A percentile compares a stretch with the other conserved stretches of the same genome.
phyloP scores from a whole-genome alignment of 23 tunicate species.

The Trididemnum miniatum region DNA sequence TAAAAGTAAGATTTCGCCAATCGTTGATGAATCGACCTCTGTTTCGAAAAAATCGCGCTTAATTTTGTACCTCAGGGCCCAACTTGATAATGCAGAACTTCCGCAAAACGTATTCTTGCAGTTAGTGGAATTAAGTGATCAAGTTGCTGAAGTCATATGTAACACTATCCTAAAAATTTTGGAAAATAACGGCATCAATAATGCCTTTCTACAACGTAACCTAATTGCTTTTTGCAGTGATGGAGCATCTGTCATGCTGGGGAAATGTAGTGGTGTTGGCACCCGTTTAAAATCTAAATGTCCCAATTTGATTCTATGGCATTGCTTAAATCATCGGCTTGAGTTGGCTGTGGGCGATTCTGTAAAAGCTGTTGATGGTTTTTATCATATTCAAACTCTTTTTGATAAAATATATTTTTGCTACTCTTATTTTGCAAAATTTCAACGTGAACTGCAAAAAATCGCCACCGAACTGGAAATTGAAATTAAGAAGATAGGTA shows the following conservation, averaged over 20 bases:
- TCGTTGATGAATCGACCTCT: slow-evolving; percentile 51
- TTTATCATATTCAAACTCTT: slow-evolving; percentile 31
- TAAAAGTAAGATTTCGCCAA: not conserved
- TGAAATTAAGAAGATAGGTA: slow-evolving; percentile 36
- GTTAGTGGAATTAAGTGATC: slow-evolving; percentile 38
- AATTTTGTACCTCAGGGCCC: slow-evolving; percentile 28
- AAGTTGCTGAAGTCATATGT: slow-evolving; percentile 41
- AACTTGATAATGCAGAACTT: slow-evolving; percentile 45
- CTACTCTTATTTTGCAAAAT: slow-evolving; percentile 23
- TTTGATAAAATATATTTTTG: slow-evolving; percentile 35
- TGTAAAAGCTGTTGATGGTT: slow-evolving; percentile 17
- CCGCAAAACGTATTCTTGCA: slow-evolving; percentile 41
- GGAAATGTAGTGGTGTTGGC: slow-evolving; percentile 29
- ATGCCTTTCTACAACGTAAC: slow-evolving; percentile 21
- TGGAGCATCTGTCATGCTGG: slow-evolving; percentile 62
- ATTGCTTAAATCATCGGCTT: slow-evolving; percentile 40
- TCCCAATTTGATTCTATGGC: slow-evolving; percentile 38
- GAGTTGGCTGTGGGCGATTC: slow-evolving; percentile 31
- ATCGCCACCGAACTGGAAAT: slow-evolving; percentile 18
- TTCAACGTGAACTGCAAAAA: slow-evolving; percentile 34
- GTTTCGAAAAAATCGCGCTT: slow-evolving; percentile 33
- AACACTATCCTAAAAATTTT: slow-evolving; percentile 25
- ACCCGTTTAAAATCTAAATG: slow-evolving; percentile 33
- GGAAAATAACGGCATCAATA: slow-evolving; percentile 32
- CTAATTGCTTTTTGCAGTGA: slow-evolving; percentile 54